A percentile compares a stretch with the other conserved stretches of the same genome.
Evolutionary conservation across 2,888 invertebrate species (phyloP).

Genomic region (Deroplatys truncata): DNA sequence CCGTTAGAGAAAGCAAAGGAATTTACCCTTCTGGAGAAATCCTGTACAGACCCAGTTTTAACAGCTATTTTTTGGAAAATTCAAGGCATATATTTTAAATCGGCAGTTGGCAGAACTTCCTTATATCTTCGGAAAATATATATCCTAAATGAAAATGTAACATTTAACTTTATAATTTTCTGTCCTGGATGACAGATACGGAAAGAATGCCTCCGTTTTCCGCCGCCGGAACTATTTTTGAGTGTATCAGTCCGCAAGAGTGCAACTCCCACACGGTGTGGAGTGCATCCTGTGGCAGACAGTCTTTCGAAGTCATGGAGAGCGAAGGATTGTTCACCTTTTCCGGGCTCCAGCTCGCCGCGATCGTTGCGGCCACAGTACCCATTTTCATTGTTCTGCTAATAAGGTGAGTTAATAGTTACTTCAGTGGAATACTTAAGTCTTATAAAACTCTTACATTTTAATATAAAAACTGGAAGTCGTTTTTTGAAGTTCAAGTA

Average conservation of each 20-base stretch:
- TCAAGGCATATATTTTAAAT: no score
- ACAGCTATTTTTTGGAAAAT: no score
- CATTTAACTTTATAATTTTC: neutral
- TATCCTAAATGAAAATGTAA: no score
- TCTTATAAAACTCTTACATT: no score
- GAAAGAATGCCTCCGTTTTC: neutral
- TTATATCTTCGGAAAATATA: no score
- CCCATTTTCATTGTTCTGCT: neutral
- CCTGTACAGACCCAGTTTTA: no score
- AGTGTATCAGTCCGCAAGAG: neutral
- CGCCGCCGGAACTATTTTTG: neutral
- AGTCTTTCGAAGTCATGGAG: neutral
- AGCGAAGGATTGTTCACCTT: neutral
- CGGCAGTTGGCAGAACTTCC: no score
- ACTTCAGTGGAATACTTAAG: no score
- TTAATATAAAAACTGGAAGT: no score
- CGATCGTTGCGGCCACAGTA: neutral
- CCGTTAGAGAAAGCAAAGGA: no score
- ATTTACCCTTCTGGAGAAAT: no score
- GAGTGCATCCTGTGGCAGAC: neutral
- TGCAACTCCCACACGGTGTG: neutral
- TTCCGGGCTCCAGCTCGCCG: neutral
- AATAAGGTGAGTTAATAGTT: neutral
- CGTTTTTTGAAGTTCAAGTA: no score
- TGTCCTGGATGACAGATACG: neutral